These are phyloP conservation scores for Diadema setosum DNA, from an alignment of 35 echinoderm and acorn worm species.

Conservation along the genomic window DNA sequence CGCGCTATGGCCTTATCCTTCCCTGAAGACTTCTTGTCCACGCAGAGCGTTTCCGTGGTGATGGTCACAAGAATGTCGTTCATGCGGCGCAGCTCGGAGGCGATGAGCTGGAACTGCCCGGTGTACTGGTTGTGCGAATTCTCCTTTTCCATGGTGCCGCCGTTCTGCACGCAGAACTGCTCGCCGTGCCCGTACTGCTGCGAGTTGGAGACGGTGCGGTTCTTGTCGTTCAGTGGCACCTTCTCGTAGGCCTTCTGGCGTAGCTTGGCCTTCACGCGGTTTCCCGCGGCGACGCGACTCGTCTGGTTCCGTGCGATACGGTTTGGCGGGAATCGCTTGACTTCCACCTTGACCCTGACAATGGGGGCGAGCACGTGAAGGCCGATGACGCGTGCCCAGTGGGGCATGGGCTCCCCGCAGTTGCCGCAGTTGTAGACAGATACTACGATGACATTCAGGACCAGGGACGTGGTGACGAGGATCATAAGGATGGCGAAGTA, in stretches of 20 bases:
- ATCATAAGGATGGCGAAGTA: conserved; percentile 84
- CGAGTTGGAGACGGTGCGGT: neutral
- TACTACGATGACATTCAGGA: conserved; percentile 82
- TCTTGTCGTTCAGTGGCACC: neutral
- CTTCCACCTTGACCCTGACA: conserved; percentile 43
- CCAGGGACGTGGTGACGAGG: conserved; percentile 78
- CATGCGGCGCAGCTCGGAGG: conserved; percentile 62
- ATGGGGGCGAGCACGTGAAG: conserved; percentile 50
- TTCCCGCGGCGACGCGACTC: neutral
- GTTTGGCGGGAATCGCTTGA: neutral
- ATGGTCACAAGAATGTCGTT: conserved; percentile 59
- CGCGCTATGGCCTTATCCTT: conserved; percentile 22
- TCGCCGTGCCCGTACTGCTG: conserved; percentile 1
- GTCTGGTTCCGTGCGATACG: neutral
- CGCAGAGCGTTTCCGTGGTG: neutral
- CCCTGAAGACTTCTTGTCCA: neutral
- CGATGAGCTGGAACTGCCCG: conserved; percentile 50
- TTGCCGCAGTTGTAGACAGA: conserved; percentile 65
- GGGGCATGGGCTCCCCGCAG: conserved; percentile 38
- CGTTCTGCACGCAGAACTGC: conserved; percentile 27
- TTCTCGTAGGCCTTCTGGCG: neutral
- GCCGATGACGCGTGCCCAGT: conserved; percentile 47
- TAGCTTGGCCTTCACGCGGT: neutral
- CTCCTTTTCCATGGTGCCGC: conserved; percentile 20
- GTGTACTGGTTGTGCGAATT: conserved; percentile 18